Base-by-base conservation (phyloP, 2,797 vertebrate species). In the Tragelaphus eurycerus region DNA sequence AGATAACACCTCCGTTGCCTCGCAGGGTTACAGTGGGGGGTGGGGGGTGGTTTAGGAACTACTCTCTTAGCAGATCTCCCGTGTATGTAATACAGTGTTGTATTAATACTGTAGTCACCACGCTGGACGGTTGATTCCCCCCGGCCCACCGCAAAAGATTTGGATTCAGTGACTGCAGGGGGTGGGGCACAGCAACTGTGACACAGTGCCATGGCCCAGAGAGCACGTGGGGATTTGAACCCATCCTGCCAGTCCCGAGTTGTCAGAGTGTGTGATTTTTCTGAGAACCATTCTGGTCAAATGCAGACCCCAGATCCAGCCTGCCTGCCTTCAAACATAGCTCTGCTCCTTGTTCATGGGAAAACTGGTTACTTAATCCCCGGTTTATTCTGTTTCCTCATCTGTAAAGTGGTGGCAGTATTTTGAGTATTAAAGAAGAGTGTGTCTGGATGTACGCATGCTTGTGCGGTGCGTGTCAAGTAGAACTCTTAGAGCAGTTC, bases 391-490 rank as follows among this genome's bases (percentile, higher is more conserved):
- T 4, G n/a, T 43, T 59, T 60, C 23, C n/a, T 55, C 89, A 2
- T 85, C 48, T 89, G 21, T 38, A 74, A 78, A 55, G 60, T 10
- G 10, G 9, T 2, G 16, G 25, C 27, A 27, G 14, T 85, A 14
- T 78, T 67, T 34, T 34, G 34, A 71, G 31, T 43, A 6, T 81
- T 46, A 27, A 46, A 8, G n/a, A 1, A 10, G 17, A 54, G 38
- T 15, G 10, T 11, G 31, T 62, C 12, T 38, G 60, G 8, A 3
- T 13, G 78, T 17, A 0, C 3, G 16, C 5, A 8, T 7, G 25
- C 50, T 0, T 34, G 5, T 23, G 48, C 13, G 0, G 0, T 13
- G 0, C 29, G 1, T 0, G 6, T 4, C 19, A 46, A 46, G 59
- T 9, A 1, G 17, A 48, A 15, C 48, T 7, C 48, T 90, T 76